Conservation (phyloP, 2,888 invertebrate genomes). For the Lasioglossum calceatum region DNA sequence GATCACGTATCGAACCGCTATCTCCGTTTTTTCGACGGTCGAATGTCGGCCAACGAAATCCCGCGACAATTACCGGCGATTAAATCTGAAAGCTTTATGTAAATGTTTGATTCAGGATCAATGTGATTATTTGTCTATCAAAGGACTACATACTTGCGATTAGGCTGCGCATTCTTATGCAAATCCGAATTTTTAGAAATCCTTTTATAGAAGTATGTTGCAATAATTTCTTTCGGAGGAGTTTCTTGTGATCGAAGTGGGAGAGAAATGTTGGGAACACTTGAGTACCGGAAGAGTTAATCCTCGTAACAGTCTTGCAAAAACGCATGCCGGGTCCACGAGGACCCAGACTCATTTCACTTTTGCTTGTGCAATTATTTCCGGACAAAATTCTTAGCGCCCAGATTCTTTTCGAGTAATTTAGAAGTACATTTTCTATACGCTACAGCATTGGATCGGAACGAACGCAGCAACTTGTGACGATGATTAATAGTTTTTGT, state of each 20-base stretch:
- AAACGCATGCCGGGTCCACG: neutral
- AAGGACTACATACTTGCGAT: neutral
- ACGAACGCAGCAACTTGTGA: neutral
- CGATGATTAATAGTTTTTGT: neutral
- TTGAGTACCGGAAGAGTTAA: neutral
- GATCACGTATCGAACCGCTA: neutral
- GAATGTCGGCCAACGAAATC: neutral
- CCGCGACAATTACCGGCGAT: neutral
- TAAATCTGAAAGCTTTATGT: neutral
- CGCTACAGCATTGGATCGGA: neutral
- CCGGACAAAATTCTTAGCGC: neutral
- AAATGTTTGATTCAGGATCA: neutral
- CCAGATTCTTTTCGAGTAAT: neutral
- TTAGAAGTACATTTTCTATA: neutral
- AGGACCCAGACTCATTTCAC: neutral
- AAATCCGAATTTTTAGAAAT: neutral
- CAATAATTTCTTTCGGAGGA: neutral
- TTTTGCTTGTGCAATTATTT: conserved; percentile 1
- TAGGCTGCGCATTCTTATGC: neutral
- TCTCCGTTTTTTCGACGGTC: neutral
- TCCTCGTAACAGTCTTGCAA: neutral
- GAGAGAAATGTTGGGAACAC: neutral
- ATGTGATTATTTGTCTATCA: neutral
- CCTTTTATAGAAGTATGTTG: neutral
- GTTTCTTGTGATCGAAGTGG: neutral